These are phyloP conservation scores for Microvelia longipes DNA, from an alignment of 1,140 invertebrate species.

Conservation along the genomic window DNA sequence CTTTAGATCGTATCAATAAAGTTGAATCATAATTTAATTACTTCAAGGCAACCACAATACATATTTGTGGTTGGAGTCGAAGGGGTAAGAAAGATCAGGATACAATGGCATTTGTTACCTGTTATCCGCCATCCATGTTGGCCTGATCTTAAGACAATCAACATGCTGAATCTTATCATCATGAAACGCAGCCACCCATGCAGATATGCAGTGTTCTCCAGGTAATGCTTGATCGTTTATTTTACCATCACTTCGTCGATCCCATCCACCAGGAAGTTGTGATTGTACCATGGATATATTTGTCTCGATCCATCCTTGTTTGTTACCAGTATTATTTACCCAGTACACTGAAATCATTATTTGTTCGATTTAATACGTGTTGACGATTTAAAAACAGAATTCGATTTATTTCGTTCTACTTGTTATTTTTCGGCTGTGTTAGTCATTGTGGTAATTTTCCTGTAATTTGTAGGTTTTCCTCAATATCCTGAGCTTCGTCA, in stretches of 20 bases:
- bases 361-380: neutral
- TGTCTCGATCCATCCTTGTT: slow-evolving; percentile 22
- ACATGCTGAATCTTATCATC: slow-evolving; percentile 31
- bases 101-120: too few relatives aligned
- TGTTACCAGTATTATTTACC: neutral
- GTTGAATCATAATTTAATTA: too few relatives aligned
- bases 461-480: too few relatives aligned
- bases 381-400: neutral
- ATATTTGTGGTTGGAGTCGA: too few relatives aligned
- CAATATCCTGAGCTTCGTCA: too few relatives aligned
- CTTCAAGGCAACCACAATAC: too few relatives aligned
- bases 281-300: slow-evolving; percentile 34
- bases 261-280: slow-evolving; percentile 35
- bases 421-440: too few relatives aligned
- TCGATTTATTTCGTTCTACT: neutral
- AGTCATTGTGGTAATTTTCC: too few relatives aligned
- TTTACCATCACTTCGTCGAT: slow-evolving; percentile 14
- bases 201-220: slow-evolving; percentile 29
- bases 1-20: too few relatives aligned
- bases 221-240: neutral
- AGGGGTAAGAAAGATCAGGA: too few relatives aligned
- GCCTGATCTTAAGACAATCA: slow-evolving; percentile 44
- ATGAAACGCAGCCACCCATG: slow-evolving; percentile 37
- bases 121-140: slow-evolving; percentile 47
- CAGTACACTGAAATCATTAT: neutral